Evolutionary conservation across 2,797 vertebrate species (phyloP).

Genomic region (Anabacerthia variegaticeps): DNA sequence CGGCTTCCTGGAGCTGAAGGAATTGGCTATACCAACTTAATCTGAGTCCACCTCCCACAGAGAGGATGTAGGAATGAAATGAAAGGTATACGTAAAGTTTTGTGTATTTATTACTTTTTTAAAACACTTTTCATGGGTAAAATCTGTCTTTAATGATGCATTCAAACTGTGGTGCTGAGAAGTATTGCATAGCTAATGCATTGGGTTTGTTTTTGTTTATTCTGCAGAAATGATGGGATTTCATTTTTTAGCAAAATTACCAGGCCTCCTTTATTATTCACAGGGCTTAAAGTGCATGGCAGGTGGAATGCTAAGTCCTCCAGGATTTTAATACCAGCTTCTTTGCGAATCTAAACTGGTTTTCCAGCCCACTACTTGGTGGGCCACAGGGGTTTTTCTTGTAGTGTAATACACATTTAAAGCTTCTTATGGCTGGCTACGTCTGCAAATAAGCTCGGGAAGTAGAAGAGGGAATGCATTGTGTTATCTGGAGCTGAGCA

Average conservation of each 20-base stretch:
- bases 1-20: conserved; percentile 26
- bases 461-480: not conserved
- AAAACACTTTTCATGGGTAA: conserved; percentile 71
- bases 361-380: conserved; percentile 73
- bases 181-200: conserved; percentile 77
- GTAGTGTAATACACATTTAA: conserved; percentile 66
- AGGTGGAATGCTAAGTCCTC: conserved; percentile 46
- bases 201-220: conserved; percentile 80
- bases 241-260: conserved; percentile 76
- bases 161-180: conserved; percentile 60
- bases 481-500: conserved; percentile 16
- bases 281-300: conserved; percentile 66
- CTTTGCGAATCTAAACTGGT: conserved; percentile 76
- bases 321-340: conserved; percentile 64
- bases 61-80: conserved; percentile 54
- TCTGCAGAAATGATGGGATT: conserved; percentile 78
- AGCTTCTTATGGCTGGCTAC: conserved; percentile 64
- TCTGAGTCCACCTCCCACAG: conserved; percentile 50
- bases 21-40: conserved; percentile 26
- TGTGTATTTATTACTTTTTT: conserved; percentile 49
- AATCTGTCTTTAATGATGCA: conserved; percentile 74
- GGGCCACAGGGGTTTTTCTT: conserved; percentile 44
- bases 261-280: conserved; percentile 66
- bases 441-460: conserved; percentile 54
- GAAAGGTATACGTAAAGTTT: conserved; percentile 51